A percentile compares a stretch with the other conserved stretches of the same genome.
Conservation (phyloP, 2,797 vertebrate species). For the Cetoscarus ocellatus region DNA sequence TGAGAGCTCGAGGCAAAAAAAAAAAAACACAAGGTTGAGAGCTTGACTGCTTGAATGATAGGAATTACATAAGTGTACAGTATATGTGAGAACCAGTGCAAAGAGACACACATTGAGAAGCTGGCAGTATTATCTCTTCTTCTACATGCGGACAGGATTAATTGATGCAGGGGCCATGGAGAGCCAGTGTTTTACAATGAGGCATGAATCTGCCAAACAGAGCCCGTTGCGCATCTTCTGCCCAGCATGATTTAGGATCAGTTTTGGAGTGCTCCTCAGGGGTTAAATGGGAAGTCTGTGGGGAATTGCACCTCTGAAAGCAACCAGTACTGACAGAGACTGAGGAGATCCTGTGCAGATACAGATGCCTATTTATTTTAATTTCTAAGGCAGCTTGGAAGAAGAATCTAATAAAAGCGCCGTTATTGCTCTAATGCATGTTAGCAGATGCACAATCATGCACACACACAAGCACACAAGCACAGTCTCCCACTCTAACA, state of each 20-base stretch:
- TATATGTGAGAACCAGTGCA: slow-evolving; percentile 49
- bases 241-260: slow-evolving; percentile 77
- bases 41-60: slow-evolving; percentile 46
- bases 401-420: slow-evolving; percentile 70
- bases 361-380: slow-evolving; percentile 79
- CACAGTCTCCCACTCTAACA: background rate
- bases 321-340: slow-evolving; percentile 75
- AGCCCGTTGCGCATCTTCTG: slow-evolving; percentile 71
- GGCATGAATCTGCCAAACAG: slow-evolving; percentile 76
- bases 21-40: slow-evolving; percentile 8
- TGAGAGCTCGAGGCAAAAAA: slow-evolving; percentile 22
- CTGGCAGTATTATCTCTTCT: slow-evolving; percentile 42
- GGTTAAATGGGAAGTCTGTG: slow-evolving; percentile 78
- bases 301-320: slow-evolving; percentile 74
- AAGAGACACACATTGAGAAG: slow-evolving; percentile 58
- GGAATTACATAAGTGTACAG: slow-evolving; percentile 49
- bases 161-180: slow-evolving; percentile 56
- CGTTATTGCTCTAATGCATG: slow-evolving; percentile 72
- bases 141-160: slow-evolving; percentile 66
- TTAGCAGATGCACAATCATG: slow-evolving; percentile 69
- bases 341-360: slow-evolving; percentile 72
- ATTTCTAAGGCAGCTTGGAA: slow-evolving; percentile 75
- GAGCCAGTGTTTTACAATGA: slow-evolving; percentile 79
- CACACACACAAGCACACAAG: slow-evolving; percentile 34
- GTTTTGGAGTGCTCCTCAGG: slow-evolving; percentile 68